phyloP scores from a whole-genome alignment of 2,113 vertebrate species.

The Hippocampus barbouri region DNA sequence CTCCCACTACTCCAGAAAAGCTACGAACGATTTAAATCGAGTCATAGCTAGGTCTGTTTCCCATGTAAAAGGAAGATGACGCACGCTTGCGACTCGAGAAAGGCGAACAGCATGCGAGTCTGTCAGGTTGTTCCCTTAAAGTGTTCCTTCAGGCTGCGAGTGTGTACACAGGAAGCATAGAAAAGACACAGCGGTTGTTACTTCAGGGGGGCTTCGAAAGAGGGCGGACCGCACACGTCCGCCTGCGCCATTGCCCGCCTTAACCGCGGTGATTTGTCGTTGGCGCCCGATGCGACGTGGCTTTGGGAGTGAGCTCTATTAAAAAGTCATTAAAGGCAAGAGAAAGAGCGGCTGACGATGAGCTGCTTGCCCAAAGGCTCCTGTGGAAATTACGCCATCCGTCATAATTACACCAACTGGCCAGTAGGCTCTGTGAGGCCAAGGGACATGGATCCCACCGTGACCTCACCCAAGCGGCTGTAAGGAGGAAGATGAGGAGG shows the following conservation, averaged over 20 bases:
- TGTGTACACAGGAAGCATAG: constrained; percentile 9
- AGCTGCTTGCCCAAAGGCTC: constrained; percentile 64
- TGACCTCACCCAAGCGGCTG: constrained; percentile 46
- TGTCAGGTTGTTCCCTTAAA: background rate
- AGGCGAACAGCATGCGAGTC: background rate
- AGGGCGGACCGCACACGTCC: constrained; percentile 48
- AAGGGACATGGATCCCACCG: constrained; percentile 51
- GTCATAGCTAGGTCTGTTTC: background rate
- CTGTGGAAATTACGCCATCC: constrained; percentile 75
- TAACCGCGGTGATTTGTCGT: constrained; percentile 66
- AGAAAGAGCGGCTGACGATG: constrained; percentile 64
- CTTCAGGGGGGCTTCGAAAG: constrained; percentile 34
- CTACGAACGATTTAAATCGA: background rate
- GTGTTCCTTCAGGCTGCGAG: constrained; percentile 4
- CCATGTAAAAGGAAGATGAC: background rate
- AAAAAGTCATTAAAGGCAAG: constrained; percentile 75
- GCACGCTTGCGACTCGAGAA: background rate
- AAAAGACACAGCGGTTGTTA: constrained; percentile 26
- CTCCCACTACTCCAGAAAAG: no score
- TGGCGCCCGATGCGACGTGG: constrained; percentile 45
- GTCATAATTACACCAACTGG: constrained; percentile 76
- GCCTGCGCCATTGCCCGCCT: constrained; percentile 59
- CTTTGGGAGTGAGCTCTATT: constrained; percentile 71
- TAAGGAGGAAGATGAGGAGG: background rate
- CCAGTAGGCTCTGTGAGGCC: constrained; percentile 52